A percentile compares a stretch with the other conserved stretches of the same genome.
phyloP scores from a whole-genome alignment of 2,113 vertebrate genomes.

The Struthidea cinerea region DNA sequence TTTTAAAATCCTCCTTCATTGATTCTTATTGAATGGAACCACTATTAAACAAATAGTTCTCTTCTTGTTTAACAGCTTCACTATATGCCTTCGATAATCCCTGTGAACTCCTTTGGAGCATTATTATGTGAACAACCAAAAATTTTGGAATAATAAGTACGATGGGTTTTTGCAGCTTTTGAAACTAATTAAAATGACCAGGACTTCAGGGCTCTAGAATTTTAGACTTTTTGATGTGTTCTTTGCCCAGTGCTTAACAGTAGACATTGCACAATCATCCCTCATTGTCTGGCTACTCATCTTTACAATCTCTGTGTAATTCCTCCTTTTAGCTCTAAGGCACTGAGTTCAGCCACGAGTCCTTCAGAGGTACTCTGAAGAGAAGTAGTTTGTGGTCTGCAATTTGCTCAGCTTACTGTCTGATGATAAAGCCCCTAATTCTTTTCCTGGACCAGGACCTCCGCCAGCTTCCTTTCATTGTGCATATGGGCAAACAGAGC shows the following conservation, averaged over 20 bases:
- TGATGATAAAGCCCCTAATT: conserved; percentile 40
- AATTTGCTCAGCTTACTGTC: conserved; percentile 39
- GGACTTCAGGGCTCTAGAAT: background rate
- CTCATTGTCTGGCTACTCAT: background rate
- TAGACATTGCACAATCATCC: background rate
- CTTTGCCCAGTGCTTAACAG: background rate
- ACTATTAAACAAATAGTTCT: background rate
- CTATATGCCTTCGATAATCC: background rate
- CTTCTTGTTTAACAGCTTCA: background rate
- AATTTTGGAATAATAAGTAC: background rate
- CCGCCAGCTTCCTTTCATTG: conserved; percentile 53
- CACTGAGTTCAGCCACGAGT: background rate
- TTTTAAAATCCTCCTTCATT: background rate
- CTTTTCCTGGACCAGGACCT: conserved; percentile 41
- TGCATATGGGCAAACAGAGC: conserved; percentile 37
- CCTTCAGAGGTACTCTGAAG: background rate
- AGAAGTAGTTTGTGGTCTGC: conserved; percentile 13
- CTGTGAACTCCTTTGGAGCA: background rate
- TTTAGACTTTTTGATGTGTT: background rate
- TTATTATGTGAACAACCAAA: background rate
- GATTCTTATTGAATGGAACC: background rate
- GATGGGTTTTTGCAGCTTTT: background rate
- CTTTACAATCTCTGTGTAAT: background rate
- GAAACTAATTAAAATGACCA: background rate
- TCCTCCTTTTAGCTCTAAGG: background rate